These are phyloP conservation scores for Micoletzkya japonica DNA, from an alignment of 2,888 invertebrate species.

Conservation along the genomic window DNA sequence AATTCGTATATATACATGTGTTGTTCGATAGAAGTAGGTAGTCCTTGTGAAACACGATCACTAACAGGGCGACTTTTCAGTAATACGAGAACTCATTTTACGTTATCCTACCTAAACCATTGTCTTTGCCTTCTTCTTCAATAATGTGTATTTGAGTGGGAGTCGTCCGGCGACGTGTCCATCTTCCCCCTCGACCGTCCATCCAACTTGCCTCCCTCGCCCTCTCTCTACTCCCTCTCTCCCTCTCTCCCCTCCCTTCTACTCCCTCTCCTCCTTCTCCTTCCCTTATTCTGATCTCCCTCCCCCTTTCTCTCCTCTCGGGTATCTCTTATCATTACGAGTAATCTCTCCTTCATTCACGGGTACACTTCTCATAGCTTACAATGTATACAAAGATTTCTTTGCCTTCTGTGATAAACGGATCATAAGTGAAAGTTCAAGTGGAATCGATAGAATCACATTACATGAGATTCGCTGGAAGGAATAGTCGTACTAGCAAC, in stretches of 20 bases:
- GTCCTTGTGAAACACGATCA: too few relatives aligned
- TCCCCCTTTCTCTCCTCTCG: neutral
- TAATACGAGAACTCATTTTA: too few relatives aligned
- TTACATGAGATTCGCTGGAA: too few relatives aligned
- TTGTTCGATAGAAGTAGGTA: neutral
- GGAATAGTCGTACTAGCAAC: too few relatives aligned
- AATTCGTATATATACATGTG: neutral
- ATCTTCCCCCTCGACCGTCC: constrained; percentile 5
- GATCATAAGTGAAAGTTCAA: too few relatives aligned
- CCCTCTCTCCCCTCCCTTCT: neutral
- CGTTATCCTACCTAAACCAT: too few relatives aligned
- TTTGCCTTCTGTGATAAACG: too few relatives aligned
- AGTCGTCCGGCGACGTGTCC: constrained; percentile 12
- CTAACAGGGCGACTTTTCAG: too few relatives aligned
- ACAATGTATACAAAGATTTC: too few relatives aligned
- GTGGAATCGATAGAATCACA: too few relatives aligned
- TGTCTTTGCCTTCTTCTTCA: too few relatives aligned
- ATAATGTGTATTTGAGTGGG: constrained; percentile 29
- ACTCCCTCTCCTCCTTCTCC: neutral
- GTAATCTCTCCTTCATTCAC: neutral
- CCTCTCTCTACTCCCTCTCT: neutral
- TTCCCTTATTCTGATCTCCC: neutral
- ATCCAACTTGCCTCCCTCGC: neutral
- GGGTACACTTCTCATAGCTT: neutral
- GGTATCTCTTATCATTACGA: neutral